Conservation (phyloP, 2,888 invertebrate species). For the Spatulosminthurus flaviceps region DNA sequence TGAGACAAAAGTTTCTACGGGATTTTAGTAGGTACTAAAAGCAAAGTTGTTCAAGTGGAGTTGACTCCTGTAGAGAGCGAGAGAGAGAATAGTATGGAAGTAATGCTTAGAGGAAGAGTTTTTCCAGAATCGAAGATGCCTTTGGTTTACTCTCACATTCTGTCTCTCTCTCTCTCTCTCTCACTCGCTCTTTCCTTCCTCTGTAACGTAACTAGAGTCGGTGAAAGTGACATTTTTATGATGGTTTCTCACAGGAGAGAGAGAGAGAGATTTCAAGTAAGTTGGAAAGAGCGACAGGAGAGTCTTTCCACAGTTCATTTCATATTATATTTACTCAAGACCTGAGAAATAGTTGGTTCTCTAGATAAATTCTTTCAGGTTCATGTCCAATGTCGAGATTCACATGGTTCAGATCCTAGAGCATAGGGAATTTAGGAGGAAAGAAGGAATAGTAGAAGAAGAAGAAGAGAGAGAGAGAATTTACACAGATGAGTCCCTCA, state of each 20-base stretch:
- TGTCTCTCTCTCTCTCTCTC: not conserved
- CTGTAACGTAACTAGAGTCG: not conserved
- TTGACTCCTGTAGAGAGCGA: constrained; percentile 32
- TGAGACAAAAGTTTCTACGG: constrained; percentile 39
- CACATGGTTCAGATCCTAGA: no score
- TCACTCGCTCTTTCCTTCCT: not conserved
- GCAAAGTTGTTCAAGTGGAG: constrained; percentile 48
- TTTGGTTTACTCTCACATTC: constrained; percentile 8
- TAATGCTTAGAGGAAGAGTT: not conserved
- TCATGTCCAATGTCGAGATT: no score
- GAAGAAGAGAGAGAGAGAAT: no score
- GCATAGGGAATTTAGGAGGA: no score
- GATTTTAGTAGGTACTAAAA: constrained; percentile 41
- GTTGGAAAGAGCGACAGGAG: constrained; percentile 34
- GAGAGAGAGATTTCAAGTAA: constrained; percentile 24
- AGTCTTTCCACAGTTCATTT: constrained; percentile 40
- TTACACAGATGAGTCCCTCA: not conserved
- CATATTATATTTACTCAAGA: constrained; percentile 47
- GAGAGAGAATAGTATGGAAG: no score
- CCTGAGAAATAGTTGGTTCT: constrained; percentile 18
- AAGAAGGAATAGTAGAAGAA: not conserved
- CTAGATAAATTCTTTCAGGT: constrained; percentile 31
- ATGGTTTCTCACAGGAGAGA: constrained; percentile 22
- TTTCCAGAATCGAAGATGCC: constrained; percentile 32
- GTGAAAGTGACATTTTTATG: constrained; percentile 41